A percentile compares a stretch with the other conserved stretches of the same genome.
Conservation (phyloP, 1,140 invertebrate species). For the Drosophila rufa region DNA sequence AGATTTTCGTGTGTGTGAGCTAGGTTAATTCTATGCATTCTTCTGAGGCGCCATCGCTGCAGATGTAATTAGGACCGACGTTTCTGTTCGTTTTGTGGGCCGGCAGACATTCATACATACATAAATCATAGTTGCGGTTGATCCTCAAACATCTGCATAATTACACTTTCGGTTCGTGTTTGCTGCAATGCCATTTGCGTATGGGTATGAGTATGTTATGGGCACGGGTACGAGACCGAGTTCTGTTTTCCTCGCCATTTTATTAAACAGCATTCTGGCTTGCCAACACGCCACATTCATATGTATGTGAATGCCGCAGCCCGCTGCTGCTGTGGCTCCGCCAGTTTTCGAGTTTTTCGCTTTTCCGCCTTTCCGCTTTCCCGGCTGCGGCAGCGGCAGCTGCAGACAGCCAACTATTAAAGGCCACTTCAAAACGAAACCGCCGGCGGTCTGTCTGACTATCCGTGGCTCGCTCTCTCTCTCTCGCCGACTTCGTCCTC, state of each 20-base stretch:
- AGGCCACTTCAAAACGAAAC: slow-evolving; percentile 75
- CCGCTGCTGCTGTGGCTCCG: slow-evolving; percentile 1
- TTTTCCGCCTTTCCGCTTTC: slow-evolving; percentile 21
- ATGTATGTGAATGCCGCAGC: slow-evolving; percentile 34
- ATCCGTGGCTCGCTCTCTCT: slow-evolving; percentile 19
- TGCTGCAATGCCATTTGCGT: slow-evolving; percentile 59
- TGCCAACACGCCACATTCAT: slow-evolving; percentile 62
- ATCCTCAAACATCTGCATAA: slow-evolving; percentile 73
- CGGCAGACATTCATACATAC: slow-evolving; percentile 33
- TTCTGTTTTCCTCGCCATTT: slow-evolving; percentile 62
- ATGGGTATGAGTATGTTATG: slow-evolving; percentile 20
- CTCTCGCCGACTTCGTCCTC: background rate
- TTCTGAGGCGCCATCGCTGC: slow-evolving; percentile 9
- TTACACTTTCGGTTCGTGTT: slow-evolving; percentile 71
- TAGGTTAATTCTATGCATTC: slow-evolving; percentile 18
- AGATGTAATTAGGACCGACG: slow-evolving; percentile 40
- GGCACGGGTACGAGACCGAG: background rate
- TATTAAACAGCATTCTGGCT: slow-evolving; percentile 70
- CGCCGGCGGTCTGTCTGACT: slow-evolving; percentile 59
- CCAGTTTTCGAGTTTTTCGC: slow-evolving; percentile 14
- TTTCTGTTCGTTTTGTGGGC: slow-evolving; percentile 10
- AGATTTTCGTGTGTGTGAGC: slow-evolving; percentile 11
- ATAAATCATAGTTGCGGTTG: slow-evolving; percentile 44
- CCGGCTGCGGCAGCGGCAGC: slow-evolving; percentile 55
- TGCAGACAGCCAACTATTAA: slow-evolving; percentile 81